Evolutionary conservation across 2,888 invertebrate species (phyloP), one percentile per base, ranked within the genome.

Genomic region (Biston stratarius): DNA sequence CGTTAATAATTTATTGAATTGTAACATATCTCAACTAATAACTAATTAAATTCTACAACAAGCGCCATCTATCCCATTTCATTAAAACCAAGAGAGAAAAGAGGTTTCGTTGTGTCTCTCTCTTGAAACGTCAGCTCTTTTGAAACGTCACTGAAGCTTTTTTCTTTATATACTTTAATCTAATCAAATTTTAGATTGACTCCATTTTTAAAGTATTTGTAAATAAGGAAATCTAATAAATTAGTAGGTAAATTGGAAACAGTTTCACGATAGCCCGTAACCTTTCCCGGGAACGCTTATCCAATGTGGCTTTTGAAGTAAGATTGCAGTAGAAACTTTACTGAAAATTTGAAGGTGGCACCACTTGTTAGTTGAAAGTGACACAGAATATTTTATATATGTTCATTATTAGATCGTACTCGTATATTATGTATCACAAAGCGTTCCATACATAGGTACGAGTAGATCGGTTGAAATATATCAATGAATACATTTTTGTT

Each of bases 301-400:
- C 44, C 6, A 40, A n/a, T 24, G 6, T 38, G 36, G 40, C 15
- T 14, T 34, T 51, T 51, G 51, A 34, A 34, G 40, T 14, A 40
- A 53, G 0, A 11, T 11, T 36, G 14, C 48, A n/a, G 12, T 34
- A 42, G 5, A 34, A 55, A 55, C 40, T 44, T 48, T 40, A 42
- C 53, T 64, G 59, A 59, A 64, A 64, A 53, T 12, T 34, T 70
- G 60, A 57, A 64, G 64, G 53, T 58, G 64, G 64, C 64, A 40
- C 12, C 48, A 64, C 59, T 34, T 5, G 59, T 15, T 47, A 8
- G 42, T 48, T 8, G n/a, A 7, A 49, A 6, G 12, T 15, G 8
- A 0, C 6, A 15, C 24, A 24, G 1, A 24, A 24, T 3, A 24
- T 2, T 1, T 24, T 24, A 24, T 24, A 3, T 1, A 2, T 2